Evolutionary conservation across 2,888 invertebrate genomes (phyloP).

Genomic region (Pseudoips prasinana): DNA sequence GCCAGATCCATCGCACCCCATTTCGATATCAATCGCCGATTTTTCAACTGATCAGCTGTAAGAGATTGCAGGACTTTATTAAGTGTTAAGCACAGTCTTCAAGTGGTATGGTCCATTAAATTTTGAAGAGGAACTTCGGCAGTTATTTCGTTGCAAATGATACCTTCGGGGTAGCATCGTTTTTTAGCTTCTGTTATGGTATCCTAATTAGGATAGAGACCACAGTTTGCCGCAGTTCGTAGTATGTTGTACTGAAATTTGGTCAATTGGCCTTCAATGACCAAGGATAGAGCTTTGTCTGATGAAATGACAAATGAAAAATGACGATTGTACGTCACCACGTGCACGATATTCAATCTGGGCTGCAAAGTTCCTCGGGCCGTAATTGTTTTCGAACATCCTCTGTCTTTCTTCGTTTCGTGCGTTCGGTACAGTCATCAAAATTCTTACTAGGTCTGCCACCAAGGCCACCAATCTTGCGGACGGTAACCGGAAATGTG

Average conservation of each 20-base stretch:
- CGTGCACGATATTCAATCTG: constrained; percentile 7
- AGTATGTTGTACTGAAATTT: constrained; percentile 15
- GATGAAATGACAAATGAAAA: constrained; percentile 3
- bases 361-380: constrained; percentile 7
- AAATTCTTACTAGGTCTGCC: not conserved
- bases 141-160: constrained; percentile 4
- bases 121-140: constrained; percentile 9
- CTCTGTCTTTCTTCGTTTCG: not conserved
- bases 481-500: not conserved
- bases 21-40: constrained; percentile 1
- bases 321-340: constrained; percentile 6
- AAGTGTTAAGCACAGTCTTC: constrained; percentile 3
- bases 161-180: constrained; percentile 6
- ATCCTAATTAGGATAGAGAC: constrained; percentile 16
- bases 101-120: constrained; percentile 7
- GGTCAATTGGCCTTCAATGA: constrained; percentile 13
- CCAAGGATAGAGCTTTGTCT: constrained; percentile 11
- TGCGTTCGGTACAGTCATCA: not conserved
- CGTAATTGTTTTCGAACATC: constrained; percentile 1
- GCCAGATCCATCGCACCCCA: constrained; percentile 16
- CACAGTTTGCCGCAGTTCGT: constrained; percentile 12
- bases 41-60: not conserved
- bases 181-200: constrained; percentile 7
- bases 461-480: not conserved
- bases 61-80: constrained; percentile 4